Conservation (phyloP, 2,113 vertebrate genomes). For the Zingel zingel region DNA sequence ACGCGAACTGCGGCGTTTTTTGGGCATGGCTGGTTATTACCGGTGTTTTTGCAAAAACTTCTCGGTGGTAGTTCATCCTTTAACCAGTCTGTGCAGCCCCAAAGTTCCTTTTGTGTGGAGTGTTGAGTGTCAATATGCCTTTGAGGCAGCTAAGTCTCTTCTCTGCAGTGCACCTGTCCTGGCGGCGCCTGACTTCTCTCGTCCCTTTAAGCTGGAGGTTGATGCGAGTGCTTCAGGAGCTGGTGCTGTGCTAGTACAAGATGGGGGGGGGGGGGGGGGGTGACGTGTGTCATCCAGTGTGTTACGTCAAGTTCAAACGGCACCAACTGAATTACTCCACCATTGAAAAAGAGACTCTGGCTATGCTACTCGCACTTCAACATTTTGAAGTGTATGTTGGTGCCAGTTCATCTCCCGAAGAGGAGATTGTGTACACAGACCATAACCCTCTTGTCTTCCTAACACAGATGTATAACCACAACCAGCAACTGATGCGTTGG, state of each 20-base stretch:
- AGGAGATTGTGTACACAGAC: background rate
- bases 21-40: no score
- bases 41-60: no score
- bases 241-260: background rate
- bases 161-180: no score
- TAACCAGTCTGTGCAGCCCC: no score
- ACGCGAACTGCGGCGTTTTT: background rate
- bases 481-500: no score
- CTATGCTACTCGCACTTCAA: background rate
- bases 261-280: accelerated
- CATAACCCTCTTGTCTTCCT: background rate
- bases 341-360: background rate
- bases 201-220: background rate
- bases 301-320: background rate
- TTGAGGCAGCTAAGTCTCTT: no score
- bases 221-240: background rate
- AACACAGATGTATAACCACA: background rate
- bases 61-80: no score
- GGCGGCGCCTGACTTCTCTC: background rate
- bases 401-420: background rate
- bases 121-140: no score
- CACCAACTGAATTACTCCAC: background rate
- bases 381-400: no score
- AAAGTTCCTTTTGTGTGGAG: no score
- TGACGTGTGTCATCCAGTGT: background rate